These are phyloP conservation scores for Archips xylosteana DNA, from an alignment of 2,888 invertebrate genomes.

Conservation along the genomic window DNA sequence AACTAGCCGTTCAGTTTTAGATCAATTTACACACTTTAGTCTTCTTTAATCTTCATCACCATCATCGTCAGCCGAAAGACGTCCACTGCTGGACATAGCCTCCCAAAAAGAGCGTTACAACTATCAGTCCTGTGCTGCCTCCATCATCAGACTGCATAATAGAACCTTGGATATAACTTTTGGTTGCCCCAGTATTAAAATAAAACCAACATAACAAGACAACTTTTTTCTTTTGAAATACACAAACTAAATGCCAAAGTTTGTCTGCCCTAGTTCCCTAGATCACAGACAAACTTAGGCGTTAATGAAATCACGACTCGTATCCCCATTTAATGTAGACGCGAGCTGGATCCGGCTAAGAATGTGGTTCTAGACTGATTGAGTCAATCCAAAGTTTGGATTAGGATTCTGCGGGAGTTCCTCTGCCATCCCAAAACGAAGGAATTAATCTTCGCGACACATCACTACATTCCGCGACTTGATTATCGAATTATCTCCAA, in stretches of 20 bases:
- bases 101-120: too few relatives aligned
- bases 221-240: too few relatives aligned
- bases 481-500: constrained; percentile 34
- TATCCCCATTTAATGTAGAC: constrained; percentile 16
- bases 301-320: constrained; percentile 32
- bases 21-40: too few relatives aligned
- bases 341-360: constrained; percentile 18
- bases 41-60: too few relatives aligned
- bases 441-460: constrained; percentile 34
- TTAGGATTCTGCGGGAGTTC: constrained; percentile 48
- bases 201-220: neutral
- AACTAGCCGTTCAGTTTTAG: neutral
- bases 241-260: neutral
- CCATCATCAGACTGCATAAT: too few relatives aligned
- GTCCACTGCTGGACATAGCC: too few relatives aligned
- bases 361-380: constrained; percentile 52
- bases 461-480: constrained; percentile 27
- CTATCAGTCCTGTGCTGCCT: too few relatives aligned
- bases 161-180: too few relatives aligned
- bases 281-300: constrained; percentile 16
- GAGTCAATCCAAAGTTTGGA: constrained; percentile 57
- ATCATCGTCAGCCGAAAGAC: too few relatives aligned
- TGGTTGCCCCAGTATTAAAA: neutral
- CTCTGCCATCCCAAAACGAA: constrained; percentile 25
- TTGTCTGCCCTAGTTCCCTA: neutral